Base-by-base conservation (phyloP, 2,113 vertebrate genomes). In the Hemiprocne comata region DNA sequence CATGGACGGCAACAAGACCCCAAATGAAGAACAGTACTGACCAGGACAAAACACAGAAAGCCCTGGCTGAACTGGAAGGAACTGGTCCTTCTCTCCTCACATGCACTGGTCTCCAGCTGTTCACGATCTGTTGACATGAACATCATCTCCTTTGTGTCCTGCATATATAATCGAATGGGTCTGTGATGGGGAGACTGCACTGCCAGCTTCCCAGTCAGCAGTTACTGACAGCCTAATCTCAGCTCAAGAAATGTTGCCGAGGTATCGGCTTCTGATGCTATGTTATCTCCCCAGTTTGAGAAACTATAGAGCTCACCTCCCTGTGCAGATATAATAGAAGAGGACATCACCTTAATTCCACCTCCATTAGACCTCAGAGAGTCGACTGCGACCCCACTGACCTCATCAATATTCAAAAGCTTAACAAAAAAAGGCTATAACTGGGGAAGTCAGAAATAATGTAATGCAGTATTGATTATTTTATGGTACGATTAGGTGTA, bases 391-490 rank as follows among this genome's bases (percentile, higher is more conserved):
- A 98, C 98, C 97, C 94, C 88, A 95, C 77, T 98, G 97, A 98
- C 97, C 98, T 98, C 98, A 98, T 98, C 98, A 98, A 98, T 98
- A 98, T 98, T 98, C 98, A 98, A 97, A 98, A 97, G 98, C 97
- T 98, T 98, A 97, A 98, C 96, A 98, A 98, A 98, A 98, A 97
- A 98, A 98, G 95, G 97, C 97, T 98, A 97, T 98, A 98, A 98
- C 98, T 93, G 90, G 96, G 95, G 96, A 98, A 98, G 97, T 98
- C 98, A 98, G 98, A 98, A 98, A 98, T 98, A 98, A 98, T 98
- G 97, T 98, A 98, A 98, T 98, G 97, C 97, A 90, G 97, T 98
- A 98, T 98, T 98, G 98, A 98, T 98, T 98, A 98, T 98, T 98
- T 98, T 98, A 98, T 98, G 97, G 98, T 97, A 98, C 93, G 97